phyloP scores from a whole-genome alignment of 2,113 vertebrate genomes.

The Phocoena sinus region DNA sequence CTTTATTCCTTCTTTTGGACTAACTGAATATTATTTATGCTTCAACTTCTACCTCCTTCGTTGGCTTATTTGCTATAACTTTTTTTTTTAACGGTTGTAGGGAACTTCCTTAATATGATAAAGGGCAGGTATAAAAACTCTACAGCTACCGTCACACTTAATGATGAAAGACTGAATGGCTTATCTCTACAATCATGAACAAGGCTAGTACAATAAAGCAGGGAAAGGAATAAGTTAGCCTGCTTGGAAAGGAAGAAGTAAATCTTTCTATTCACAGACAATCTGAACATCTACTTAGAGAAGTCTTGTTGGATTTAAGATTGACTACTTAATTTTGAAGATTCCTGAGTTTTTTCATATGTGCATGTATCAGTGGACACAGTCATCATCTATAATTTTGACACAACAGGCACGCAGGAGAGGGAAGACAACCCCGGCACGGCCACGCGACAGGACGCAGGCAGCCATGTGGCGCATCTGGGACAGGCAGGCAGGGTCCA shows the following conservation, averaged over 20 bases:
- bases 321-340: neutral
- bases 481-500: neutral
- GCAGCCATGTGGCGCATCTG: neutral
- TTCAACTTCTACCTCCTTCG: neutral
- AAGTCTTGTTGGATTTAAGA: neutral
- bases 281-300: neutral
- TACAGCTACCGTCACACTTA: neutral
- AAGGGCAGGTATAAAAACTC: neutral
- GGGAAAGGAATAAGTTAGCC: neutral
- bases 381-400: neutral
- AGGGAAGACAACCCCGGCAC: accelerated
- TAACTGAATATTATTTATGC: neutral
- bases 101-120: neutral
- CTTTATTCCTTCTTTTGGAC: neutral
- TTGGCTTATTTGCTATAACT: neutral
- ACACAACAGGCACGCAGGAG: neutral
- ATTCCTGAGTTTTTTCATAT: neutral
- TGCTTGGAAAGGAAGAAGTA: neutral
- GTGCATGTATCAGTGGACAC: neutral
- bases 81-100: neutral
- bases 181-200: neutral
- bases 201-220: neutral
- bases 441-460: neutral
- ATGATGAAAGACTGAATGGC: neutral
- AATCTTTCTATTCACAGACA: neutral